These are phyloP conservation scores for Cuculus canorus DNA, from an alignment of 2,797 vertebrate genomes.

Conservation along the genomic window DNA sequence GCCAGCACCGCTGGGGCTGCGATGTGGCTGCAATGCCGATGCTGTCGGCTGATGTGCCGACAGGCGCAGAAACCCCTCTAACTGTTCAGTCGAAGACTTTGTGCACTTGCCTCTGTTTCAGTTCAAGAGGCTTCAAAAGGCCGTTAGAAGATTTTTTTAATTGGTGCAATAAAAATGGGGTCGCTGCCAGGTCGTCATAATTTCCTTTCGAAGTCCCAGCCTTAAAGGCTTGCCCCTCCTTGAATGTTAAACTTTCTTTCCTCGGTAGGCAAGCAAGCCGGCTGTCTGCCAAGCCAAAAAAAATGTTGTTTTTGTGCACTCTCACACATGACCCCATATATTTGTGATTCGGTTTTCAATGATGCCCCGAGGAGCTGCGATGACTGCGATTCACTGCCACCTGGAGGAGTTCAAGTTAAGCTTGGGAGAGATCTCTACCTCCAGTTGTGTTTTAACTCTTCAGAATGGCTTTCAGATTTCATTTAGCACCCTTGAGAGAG, in stretches of 20 bases:
- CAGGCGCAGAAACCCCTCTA: accelerated
- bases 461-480: background rate
- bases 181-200: background rate
- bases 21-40: background rate
- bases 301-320: background rate
- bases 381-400: background rate
- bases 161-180: background rate
- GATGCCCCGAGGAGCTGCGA: background rate
- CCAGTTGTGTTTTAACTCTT: background rate
- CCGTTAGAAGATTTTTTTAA: background rate
- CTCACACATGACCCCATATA: background rate
- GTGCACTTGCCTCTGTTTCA: background rate
- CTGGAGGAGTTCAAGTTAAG: background rate
- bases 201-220: background rate
- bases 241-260: background rate
- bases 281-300: background rate
- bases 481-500: background rate
- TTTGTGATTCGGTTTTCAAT: background rate
- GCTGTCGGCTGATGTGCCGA: accelerated
- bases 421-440: background rate
- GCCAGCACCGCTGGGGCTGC: background rate
- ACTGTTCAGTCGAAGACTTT: background rate
- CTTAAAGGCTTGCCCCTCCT: background rate
- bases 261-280: background rate
- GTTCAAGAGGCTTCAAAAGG: background rate